Evolutionary conservation across 2,113 vertebrate genomes (phyloP), one percentile per base, ranked within the genome.

Genomic region (Platanista minor): DNA sequence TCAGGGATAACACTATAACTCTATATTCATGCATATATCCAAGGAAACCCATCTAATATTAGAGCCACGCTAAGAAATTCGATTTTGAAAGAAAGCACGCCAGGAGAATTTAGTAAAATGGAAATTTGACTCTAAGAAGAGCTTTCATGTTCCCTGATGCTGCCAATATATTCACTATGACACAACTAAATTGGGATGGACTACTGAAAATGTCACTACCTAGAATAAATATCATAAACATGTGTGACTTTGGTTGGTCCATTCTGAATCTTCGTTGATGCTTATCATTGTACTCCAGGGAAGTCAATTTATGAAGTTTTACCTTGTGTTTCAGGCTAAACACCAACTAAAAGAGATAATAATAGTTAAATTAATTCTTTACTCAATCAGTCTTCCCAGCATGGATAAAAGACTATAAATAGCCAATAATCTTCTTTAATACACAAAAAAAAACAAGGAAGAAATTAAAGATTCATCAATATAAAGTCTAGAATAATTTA

Each of bases 31-130:
- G 80, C 62, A 25, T 75, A 94, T 97, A 87, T 96, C 95, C 62
- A 89, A 96, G 92, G 96, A 96, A 96, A 96, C 74, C 27, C 18
- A 92, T 52, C 49, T 87, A 93, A 93, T 91, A 98, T 91, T 87
- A 85, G 69, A 69, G 84, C 64, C 87, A 49, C 80, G 43, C 66
- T 86, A 93, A 95, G 77, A 95, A 89, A 96, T 91, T 92, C 75
- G 83, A 93, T 95, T 96, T 85, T 62, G 66, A 96, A 96, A 89
- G 54, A 93, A 80, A 90, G 59, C 57, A 92, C 62, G 52, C 90
- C 95, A 95, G 92, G 29, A 85, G 87, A 94, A 93, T 96, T 90
- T 83, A 96, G 96, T 95, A 94, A 95, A 91, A 87, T 91, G 43
- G 52, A 95, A 96, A 95, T 84, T 20, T 36, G 89, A 72, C 88